Conservation (phyloP, 2,797 vertebrate species). For the Chaetodon trifasciatus region DNA sequence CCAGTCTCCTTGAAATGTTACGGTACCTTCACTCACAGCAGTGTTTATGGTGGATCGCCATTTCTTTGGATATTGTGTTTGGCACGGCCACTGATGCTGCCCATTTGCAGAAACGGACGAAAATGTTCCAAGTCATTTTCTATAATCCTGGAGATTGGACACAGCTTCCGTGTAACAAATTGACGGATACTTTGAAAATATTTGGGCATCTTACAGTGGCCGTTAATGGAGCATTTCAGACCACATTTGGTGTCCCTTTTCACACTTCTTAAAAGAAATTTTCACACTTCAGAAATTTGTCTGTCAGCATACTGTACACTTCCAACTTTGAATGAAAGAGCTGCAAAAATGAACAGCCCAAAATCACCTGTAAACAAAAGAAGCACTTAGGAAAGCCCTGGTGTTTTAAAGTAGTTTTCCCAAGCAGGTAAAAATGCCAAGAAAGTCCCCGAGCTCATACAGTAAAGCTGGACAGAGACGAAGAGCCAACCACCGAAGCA, state of each 20-base stretch:
- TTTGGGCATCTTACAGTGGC: slow-evolving; percentile 51
- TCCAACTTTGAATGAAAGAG: slow-evolving; percentile 15
- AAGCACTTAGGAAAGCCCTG: slow-evolving; percentile 30
- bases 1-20: slow-evolving; percentile 50
- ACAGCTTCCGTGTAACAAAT: slow-evolving; percentile 75
- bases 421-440: slow-evolving; percentile 54
- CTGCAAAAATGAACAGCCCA: slow-evolving; percentile 3
- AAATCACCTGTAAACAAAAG: slow-evolving; percentile 54
- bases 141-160: slow-evolving; percentile 69
- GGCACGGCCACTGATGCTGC: slow-evolving; percentile 47
- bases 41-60: slow-evolving; percentile 64
- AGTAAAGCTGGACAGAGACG: slow-evolving; percentile 37
- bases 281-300: slow-evolving; percentile 11
- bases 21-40: slow-evolving; percentile 34
- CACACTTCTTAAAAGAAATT: slow-evolving; percentile 24
- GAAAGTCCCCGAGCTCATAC: slow-evolving; percentile 48
- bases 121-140: slow-evolving; percentile 71
- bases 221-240: slow-evolving; percentile 46
- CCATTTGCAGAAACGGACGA: slow-evolving; percentile 50
- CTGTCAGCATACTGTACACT: slow-evolving; percentile 9
- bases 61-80: slow-evolving; percentile 69
- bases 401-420: slow-evolving; percentile 55
- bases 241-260: slow-evolving; percentile 30
- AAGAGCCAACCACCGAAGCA: slow-evolving; percentile 29
- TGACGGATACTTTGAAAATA: slow-evolving; percentile 67